Base-by-base conservation (phyloP, 2,888 invertebrate species). In the Latrodectus hesperus region DNA sequence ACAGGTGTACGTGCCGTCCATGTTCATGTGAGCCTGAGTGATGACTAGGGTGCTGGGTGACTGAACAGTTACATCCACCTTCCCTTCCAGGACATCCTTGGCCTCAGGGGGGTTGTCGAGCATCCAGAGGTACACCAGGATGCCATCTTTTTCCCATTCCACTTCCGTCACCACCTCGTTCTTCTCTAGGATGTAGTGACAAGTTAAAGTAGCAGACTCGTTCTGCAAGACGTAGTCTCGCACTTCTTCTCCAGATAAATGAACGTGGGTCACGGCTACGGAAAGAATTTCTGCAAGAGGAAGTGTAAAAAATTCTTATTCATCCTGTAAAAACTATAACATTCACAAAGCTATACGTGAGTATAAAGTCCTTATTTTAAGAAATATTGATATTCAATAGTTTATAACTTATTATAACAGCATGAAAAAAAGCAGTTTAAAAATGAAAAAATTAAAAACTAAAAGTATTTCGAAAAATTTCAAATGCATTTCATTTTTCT, bases 1-100 rank as follows among this genome's bases (percentile, higher is more conserved):
- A 80, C 90, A 90, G 0, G 90, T 89, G 68, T 90, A 90, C 49
- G 84, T 85, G n/a, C 90, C 90, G 12, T 90, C 89, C 90, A 90
- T 90, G 68, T 83, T 65, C 74, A 89, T 88, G 53, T 84, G 84
- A 17, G 87, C 90, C 14, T 85, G 76, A 26, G 52, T 81, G 53
- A 90, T 88, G 26, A 65, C 65, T 11, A 90, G 73, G 1, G 52
- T 82, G 60, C 84, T 86, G 0, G 90, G 79, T 12, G 90, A 85
- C 14, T 65, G 67, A 12, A 74, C 73, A 0, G 11, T n/a, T n/a
- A 74, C 55, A 71, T 90, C 90, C 53, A 89, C 89, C 10, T 81
- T 80, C 1, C 90, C 90, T 38, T 84, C 65, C 17, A 90, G 73
- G 0, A 90, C 85, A n/a, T 88, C 90, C 14, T 84, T 74, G 52